Base-by-base conservation (phyloP, 2,888 invertebrate species). In the Pristionchus fissidentatus region DNA sequence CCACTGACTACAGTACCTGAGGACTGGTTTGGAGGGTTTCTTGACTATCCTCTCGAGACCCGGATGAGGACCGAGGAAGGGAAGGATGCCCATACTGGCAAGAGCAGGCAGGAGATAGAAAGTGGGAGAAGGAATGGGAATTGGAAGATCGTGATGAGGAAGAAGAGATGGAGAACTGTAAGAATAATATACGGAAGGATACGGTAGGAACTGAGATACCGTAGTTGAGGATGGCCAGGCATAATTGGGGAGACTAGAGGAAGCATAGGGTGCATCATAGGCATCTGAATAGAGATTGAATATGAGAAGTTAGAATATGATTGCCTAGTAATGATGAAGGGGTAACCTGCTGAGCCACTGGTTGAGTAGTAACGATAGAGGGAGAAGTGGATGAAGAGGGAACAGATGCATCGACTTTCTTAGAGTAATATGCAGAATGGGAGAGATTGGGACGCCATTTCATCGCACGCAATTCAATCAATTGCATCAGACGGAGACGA, bases 401-500 rank as follows among this genome's bases (percentile, higher is more conserved):
- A 22, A 46, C 35, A 1, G 77, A 41, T 0, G 52, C 26, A 32
- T 62, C 62, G 52, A 49, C 32, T 66, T 82, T 80, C 57, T 90
- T 90, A 38, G 92, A 86, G 85, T 92, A 92, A 87, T 92, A 92
- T 84, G 92, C 90, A 38, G 88, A 89, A 85, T 92, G 91, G 32
- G 92, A 90, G 84, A 92, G 96, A 88, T 95, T 95, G 86, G 95
- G 95, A 92, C 95, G 95, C 97, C 97, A 97, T 92, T 95, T 95
- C 93, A 96, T 96, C 86, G 97, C 97, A 93, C 97, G 95, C 92
- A 97, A 94, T 94, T 97, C 97, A 91, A 97, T 96, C 87, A 97
- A 94, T 94, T 97, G 97, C 93, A 97, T 95, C 92, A 97, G 94
- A 93, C 77, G 70, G 13, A 84, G 41, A 43, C 75, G 75, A 3